phyloP scores from a whole-genome alignment of 2,888 invertebrate species.

The Diarsia dahlii region DNA sequence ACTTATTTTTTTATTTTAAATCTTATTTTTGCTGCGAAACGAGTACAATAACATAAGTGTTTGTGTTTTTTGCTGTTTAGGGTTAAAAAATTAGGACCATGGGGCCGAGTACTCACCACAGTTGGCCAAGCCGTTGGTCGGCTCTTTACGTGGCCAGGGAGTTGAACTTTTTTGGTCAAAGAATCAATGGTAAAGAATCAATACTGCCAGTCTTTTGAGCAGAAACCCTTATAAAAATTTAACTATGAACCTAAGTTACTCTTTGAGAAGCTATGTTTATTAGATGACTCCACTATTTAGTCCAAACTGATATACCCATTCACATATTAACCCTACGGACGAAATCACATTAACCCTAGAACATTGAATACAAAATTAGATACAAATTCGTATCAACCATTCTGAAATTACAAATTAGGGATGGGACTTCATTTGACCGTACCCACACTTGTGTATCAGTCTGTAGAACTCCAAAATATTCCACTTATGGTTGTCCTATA shows the following conservation, averaged over 20 bases:
- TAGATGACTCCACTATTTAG: neutral
- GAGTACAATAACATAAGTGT: neutral
- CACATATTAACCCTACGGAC: neutral
- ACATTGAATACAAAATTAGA: slow-evolving; percentile 39
- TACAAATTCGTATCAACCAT: slow-evolving; percentile 9
- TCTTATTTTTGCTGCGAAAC: neutral
- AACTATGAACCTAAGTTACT: neutral
- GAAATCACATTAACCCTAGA: slow-evolving; percentile 29
- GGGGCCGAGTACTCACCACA: no score
- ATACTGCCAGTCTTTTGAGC: no score
- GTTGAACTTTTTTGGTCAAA: neutral
- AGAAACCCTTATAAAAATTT: neutral
- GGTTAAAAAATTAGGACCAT: no score
- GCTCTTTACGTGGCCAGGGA: no score
- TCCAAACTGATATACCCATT: neutral
- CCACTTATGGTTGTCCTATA: neutral
- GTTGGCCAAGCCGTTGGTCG: no score
- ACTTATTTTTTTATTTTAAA: no score
- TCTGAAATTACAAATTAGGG: neutral
- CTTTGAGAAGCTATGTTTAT: neutral
- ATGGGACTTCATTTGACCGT: slow-evolving; percentile 9
- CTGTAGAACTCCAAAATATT: no score
- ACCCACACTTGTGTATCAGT: neutral
- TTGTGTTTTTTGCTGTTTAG: neutral
- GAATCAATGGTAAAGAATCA: neutral